phyloP scores from a whole-genome alignment of 2,888 invertebrate genomes.

The Caenorhabditis sulstoni region DNA sequence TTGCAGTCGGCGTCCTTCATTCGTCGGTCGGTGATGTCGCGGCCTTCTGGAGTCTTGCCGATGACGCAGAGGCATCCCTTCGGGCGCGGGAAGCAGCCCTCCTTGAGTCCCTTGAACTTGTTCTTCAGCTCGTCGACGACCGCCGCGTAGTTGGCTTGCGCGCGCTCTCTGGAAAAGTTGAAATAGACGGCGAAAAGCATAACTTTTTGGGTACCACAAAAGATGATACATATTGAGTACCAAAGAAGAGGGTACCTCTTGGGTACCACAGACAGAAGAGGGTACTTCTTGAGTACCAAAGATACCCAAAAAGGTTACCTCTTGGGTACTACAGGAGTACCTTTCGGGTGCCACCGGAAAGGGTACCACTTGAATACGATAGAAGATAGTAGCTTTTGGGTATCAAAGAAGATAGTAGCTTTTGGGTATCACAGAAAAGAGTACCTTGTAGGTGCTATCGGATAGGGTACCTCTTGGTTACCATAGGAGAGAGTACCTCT shows the following conservation, averaged over 20 bases:
- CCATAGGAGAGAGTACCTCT: no score
- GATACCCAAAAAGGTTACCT: no score
- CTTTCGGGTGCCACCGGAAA: no score
- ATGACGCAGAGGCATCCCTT: constrained; percentile 79
- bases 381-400: not conserved
- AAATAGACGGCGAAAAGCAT: no score
- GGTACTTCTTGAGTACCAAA: no score
- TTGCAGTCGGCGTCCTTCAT: constrained; percentile 79
- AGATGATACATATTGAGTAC: no score
- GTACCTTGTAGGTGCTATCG: no score
- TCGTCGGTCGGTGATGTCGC: constrained; percentile 78
- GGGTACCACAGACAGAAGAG: no score
- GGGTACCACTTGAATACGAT: not conserved
- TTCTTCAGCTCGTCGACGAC: constrained; percentile 78
- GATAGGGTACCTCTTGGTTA: no score
- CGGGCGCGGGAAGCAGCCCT: constrained; percentile 79
- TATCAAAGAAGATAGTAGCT: not conserved
- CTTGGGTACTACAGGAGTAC: no score
- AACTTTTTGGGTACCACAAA: not conserved
- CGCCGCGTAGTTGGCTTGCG: constrained; percentile 78
- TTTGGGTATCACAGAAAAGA: no score
- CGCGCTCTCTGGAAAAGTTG: constrained; percentile 70
- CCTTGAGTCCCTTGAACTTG: constrained; percentile 79
- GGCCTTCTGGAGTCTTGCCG: constrained; percentile 77
- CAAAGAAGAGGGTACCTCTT: no score